These are phyloP conservation scores for Poeciliopsis retropinna DNA, from an alignment of 2,113 vertebrate species.

Conservation along the genomic window DNA sequence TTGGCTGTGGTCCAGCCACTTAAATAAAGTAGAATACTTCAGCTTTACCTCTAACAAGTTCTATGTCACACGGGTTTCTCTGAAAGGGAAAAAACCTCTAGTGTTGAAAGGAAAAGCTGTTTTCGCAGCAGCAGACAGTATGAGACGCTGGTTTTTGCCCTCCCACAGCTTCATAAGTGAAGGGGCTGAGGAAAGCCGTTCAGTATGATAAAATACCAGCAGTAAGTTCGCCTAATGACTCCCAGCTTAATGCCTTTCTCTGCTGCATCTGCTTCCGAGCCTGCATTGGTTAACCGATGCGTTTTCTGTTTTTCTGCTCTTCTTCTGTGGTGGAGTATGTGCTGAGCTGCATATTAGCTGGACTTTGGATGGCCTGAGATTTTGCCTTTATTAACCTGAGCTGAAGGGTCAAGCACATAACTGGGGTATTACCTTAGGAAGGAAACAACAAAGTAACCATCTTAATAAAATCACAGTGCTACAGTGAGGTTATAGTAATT, in stretches of 20 bases:
- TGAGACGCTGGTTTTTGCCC: constrained; percentile 19
- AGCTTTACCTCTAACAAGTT: constrained; percentile 57
- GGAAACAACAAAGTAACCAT: background rate
- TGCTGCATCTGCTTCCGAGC: constrained; percentile 37
- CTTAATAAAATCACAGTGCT: constrained; percentile 10
- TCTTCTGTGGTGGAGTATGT: constrained; percentile 8
- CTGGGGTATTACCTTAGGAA: background rate
- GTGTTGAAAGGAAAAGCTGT: constrained; percentile 28
- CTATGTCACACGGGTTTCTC: constrained; percentile 62
- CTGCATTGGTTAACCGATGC: constrained; percentile 19
- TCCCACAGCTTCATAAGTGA: constrained; percentile 50
- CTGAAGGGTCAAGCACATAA: constrained; percentile 15
- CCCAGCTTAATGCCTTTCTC: constrained; percentile 48
- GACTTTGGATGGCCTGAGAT: constrained; percentile 59
- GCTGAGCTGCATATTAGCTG: constrained; percentile 49
- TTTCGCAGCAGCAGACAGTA: constrained; percentile 29
- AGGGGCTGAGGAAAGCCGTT: constrained; percentile 53
- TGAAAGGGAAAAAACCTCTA: constrained; percentile 41
- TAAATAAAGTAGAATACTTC: constrained; percentile 15
- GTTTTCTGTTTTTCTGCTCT: constrained; percentile 33
- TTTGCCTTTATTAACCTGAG: constrained; percentile 36
- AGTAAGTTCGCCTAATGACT: constrained; percentile 58
- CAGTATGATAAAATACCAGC: constrained; percentile 49
- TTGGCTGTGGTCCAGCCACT: constrained; percentile 13
- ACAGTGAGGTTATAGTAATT: constrained; percentile 9